Percentiles rank a stretch among this genome's conserved stretches.
Conservation (phyloP, 2,113 vertebrate species). For the Phaethornis superciliosus region DNA sequence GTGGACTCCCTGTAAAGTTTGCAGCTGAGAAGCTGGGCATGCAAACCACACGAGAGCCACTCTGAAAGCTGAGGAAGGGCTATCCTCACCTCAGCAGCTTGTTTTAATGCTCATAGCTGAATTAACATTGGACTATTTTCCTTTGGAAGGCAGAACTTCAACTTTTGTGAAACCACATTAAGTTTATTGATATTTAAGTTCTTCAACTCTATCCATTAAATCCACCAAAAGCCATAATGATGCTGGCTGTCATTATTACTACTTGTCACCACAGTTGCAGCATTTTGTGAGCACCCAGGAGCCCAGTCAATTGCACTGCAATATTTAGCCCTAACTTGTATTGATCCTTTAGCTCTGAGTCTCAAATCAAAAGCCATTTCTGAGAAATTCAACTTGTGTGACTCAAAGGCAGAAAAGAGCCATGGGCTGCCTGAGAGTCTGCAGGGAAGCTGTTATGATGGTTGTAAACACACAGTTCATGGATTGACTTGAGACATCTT, state of each 20-base stretch:
- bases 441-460: not conserved
- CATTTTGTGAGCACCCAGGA: not conserved
- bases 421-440: not conserved
- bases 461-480: not conserved
- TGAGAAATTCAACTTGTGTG: not conserved
- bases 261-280: not conserved
- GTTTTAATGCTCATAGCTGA: not conserved
- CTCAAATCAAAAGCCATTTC: not conserved
- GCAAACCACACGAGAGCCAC: not conserved
- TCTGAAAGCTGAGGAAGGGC: not conserved
- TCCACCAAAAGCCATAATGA: slow-evolving; percentile 15
- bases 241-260: slow-evolving; percentile 24
- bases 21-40: not conserved
- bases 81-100: not conserved
- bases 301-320: not conserved
- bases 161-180: not conserved
- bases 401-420: not conserved
- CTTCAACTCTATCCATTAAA: not conserved
- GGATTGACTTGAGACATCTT: not conserved
- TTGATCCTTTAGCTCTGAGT: not conserved
- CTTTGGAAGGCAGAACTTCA: not conserved
- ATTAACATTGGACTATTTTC: not conserved
- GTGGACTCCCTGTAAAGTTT: not conserved
- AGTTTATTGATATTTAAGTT: not conserved
- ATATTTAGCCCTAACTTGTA: not conserved